Base-by-base conservation (phyloP, 1,140 invertebrate species). In the Drosophila teissieri region DNA sequence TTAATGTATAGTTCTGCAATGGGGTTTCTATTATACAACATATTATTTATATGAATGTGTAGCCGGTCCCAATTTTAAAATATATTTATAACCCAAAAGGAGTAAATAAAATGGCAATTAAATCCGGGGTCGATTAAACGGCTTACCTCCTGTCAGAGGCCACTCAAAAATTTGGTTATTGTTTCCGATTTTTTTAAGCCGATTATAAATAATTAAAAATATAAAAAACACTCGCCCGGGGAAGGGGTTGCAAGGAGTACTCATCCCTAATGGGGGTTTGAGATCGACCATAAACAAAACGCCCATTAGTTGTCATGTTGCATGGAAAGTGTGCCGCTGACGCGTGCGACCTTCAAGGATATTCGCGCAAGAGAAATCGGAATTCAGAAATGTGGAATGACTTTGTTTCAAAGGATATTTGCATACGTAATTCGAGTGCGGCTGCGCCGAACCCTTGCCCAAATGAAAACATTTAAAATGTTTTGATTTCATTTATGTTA, bases 401-500 rank as follows among this genome's bases (percentile, higher is more conserved):
- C 81, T 85, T 69, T 85, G 81, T 80, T 80, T 78, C 60, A 40
- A 49, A 56, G 39, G 19, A 51, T 73, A 85, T 85, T 85, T 85
- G 81, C 81, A 85, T 85, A 85, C 12, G 53, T 69, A 80, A 80
- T 73, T 57, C 63, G 48, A 73, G 51, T 42, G 31, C 36, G 46
- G 42, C 46, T 34, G 49, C 31, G 11, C 14, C 22, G 27, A 24
- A 34, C 62, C 65, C 64, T 39, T 34, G 12, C 14, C 51, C 14
- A 73, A 80, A 85, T 85, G 68, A 85, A 85, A 85, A 85, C 81
- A 85, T 85, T 85, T 78, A 73, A 65, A 85, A 67, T 85, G 81
- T 85, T 85, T 80, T 85, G 81, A 85, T 85, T 85, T 78, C 81
- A 60, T 85, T 85, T 85, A 85, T 85, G 81, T 77, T 85, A 85